phyloP scores from a whole-genome alignment of 2,888 invertebrate genomes.

The Drosophila diplacantha region DNA sequence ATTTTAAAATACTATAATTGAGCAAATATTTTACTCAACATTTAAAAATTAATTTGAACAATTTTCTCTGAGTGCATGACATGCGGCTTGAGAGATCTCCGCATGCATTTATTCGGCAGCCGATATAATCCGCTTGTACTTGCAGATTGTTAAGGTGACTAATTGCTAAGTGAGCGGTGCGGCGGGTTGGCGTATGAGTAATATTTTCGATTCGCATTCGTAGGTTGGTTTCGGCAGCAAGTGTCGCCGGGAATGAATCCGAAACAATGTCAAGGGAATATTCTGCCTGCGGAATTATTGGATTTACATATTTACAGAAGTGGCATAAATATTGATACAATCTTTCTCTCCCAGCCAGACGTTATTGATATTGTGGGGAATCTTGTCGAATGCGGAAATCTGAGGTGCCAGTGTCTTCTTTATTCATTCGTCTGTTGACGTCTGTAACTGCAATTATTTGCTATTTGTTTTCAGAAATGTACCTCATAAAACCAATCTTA shows the following conservation, averaged over 20 bases:
- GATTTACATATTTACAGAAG: slow-evolving; percentile 38
- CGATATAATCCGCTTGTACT: slow-evolving; percentile 31
- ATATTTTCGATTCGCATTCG: slow-evolving; percentile 22
- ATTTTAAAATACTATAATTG: no score
- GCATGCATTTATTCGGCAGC: slow-evolving; percentile 28
- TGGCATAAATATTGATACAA: slow-evolving; percentile 29
- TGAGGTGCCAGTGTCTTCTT: slow-evolving; percentile 6
- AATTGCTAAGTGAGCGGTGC: slow-evolving; percentile 47
- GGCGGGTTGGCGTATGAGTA: slow-evolving; percentile 28
- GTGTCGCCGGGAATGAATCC: slow-evolving; percentile 25
- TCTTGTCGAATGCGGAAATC: slow-evolving; percentile 24
- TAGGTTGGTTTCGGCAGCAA: slow-evolving; percentile 23
- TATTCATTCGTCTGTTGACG: slow-evolving; percentile 5
- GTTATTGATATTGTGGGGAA: slow-evolving; percentile 11
- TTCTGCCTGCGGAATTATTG: slow-evolving; percentile 22
- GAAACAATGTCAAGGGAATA: slow-evolving; percentile 36
- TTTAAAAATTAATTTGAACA: no score
- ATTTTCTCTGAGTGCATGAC: slow-evolving; percentile 1
- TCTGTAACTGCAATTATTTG: slow-evolving; percentile 1
- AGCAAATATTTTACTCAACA: no score
- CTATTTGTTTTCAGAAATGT: slow-evolving; percentile 4
- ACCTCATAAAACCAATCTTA: not conserved
- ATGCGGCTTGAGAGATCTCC: slow-evolving; percentile 8
- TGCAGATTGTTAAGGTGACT: slow-evolving; percentile 44
- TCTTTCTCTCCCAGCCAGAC: not conserved